Conservation (phyloP, 1,140 invertebrate species). For the Drosophila mojavensis region DNA sequence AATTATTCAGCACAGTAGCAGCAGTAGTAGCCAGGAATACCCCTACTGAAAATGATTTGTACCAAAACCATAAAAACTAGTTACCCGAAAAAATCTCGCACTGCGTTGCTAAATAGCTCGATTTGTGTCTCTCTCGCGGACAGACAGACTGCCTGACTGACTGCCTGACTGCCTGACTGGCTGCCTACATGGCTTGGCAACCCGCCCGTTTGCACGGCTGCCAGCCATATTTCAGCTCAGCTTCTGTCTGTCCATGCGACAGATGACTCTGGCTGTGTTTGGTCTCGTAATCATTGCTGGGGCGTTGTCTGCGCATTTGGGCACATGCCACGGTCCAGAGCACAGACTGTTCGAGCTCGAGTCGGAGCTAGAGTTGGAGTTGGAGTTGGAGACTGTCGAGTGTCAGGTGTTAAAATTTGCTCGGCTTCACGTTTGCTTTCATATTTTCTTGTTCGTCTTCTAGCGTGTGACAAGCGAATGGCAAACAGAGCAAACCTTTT, state of each 20-base stretch:
- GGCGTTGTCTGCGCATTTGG: conserved; percentile 62
- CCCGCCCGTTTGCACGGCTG: conserved; percentile 5
- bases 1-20: no score
- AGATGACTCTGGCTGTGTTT: not conserved
- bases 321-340: conserved; percentile 60
- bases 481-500: conserved; percentile 58
- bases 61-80: conserved; percentile 44
- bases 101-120: conserved; percentile 66
- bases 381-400: not conserved
- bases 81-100: conserved; percentile 55
- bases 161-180: not conserved
- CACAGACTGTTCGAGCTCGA: conserved; percentile 26
- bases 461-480: conserved; percentile 44
- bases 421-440: conserved; percentile 44
- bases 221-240: not conserved
- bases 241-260: not conserved
- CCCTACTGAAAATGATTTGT: conserved; percentile 37
- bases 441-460: not conserved
- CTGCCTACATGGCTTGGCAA: conserved; percentile 26
- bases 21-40: conserved; percentile 36
- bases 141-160: not conserved
- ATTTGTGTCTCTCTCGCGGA: conserved; percentile 45
- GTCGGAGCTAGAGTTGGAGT: not conserved
- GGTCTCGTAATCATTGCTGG: conserved; percentile 58
- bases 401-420: conserved; percentile 78